Evolutionary conservation across 1,140 invertebrate species (phyloP), one percentile per base, ranked within the genome.

Genomic region (Macrobrachium rosenbergii): DNA sequence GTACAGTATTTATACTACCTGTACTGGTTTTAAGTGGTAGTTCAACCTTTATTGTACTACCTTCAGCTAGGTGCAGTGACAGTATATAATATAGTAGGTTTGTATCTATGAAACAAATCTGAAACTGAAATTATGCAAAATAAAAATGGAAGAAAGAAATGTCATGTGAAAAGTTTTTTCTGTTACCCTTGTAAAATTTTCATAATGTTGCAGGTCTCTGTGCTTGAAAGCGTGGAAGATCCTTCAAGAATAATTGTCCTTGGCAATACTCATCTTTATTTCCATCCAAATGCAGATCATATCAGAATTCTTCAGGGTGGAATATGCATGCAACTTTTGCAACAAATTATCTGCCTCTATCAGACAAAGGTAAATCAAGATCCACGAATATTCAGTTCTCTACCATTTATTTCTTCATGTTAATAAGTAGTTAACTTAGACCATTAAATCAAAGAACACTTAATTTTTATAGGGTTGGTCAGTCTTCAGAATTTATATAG

Each of bases 221-320:
- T 94, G 59, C 92, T 97, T 76, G 92, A 95, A 90, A 94, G 94
- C 11, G 91, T 93, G 76, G 93, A 95, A 45, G 93, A 93, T 90
- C 92, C 92, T 11, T 92, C 93, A 59, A 81, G 67, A 37, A 90
- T 92, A 94, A 80, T 83, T 97, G 59, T 91, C 97, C 82, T 93
- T 98, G 78, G 96, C 94, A 37, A 76, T 98, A 98, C 97, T 0
- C 98, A 99, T 93, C 93, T 99, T 21, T 99, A 97, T 92, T 99
- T 98, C 91, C 96, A 97, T 91, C 96, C 97, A 3, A 94, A 96
- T 92, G 95, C 96, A 11, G 95, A 97, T 92, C 95, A 98, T 91
- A 95, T 99, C 90, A 92, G 98, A 89, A 92, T 98, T 5, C 91
- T 98, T 59, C 94, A 94, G 90, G 91, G 91, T 23, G 90, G 91